phyloP scores from a whole-genome alignment of 2,888 invertebrate species.

The Hemicrepidius hirtus region DNA sequence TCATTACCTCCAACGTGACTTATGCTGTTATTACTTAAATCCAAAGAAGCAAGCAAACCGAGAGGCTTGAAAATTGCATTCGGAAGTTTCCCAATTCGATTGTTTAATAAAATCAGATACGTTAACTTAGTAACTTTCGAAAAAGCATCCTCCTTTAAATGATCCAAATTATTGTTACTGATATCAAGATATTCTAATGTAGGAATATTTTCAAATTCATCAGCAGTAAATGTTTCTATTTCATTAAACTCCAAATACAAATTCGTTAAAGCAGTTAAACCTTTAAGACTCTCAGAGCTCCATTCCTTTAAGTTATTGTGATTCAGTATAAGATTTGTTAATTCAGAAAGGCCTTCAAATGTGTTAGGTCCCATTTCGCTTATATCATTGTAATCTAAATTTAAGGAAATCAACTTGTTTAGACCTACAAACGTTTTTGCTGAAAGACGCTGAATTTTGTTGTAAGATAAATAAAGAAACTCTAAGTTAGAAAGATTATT shows the following conservation, averaged over 20 bases:
- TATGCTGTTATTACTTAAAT: conserved; percentile 2
- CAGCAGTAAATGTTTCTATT: not conserved
- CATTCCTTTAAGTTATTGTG: not conserved
- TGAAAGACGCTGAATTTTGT: not conserved
- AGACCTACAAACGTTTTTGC: not conserved
- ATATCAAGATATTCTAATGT: not conserved
- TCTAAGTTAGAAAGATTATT: not conserved
- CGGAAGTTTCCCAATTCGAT: not conserved
- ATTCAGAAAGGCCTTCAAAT: not conserved
- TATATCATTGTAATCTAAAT: not conserved
- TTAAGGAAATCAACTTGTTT: not conserved
- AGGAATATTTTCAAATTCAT: not conserved
- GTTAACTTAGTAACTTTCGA: not conserved
- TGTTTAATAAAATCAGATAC: not conserved
- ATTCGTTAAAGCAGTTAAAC: not conserved
- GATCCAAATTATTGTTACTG: not conserved
- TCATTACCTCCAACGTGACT: too few species aligned
- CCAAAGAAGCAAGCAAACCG: not conserved
- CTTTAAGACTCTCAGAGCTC: not conserved
- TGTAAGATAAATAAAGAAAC: not conserved
- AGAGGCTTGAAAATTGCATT: not conserved
- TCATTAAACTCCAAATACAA: not conserved
- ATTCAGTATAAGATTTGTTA: not conserved
- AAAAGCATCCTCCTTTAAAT: not conserved
- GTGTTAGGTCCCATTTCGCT: not conserved